phyloP scores from a whole-genome alignment of 2,888 invertebrate species.

The Oscheius sp. region DNA sequence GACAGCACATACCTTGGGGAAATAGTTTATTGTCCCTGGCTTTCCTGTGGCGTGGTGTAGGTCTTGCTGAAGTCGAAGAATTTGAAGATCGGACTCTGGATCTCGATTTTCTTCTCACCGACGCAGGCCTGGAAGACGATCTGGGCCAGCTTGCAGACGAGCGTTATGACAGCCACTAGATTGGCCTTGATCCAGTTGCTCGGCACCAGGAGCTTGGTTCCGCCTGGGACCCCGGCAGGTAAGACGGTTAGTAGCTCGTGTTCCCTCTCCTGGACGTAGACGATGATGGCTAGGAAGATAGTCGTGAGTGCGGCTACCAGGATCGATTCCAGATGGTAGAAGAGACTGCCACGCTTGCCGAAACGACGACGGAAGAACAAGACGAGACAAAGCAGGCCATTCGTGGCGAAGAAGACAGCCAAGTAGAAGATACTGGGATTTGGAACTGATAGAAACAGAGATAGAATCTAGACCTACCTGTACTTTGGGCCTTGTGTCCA shows the following conservation, averaged over 20 bases:
- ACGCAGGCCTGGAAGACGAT: neutral
- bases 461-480: too few species aligned
- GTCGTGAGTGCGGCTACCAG: neutral
- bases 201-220: neutral
- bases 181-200: constrained; percentile 19
- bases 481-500: neutral
- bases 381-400: constrained; percentile 4
- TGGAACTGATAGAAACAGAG: neutral
- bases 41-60: neutral
- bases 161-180: neutral
- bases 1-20: too few species aligned
- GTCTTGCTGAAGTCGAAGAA: constrained; percentile 30
- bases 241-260: neutral
- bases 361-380: constrained; percentile 15
- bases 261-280: constrained; percentile 19
- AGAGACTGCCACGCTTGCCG: neutral
- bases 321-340: constrained; percentile 6
- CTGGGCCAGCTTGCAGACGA: constrained; percentile 17
- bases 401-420: constrained; percentile 2
- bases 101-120: constrained; percentile 19
- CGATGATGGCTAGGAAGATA: neutral
- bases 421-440: constrained; percentile 1
- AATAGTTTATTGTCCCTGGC: too few species aligned
- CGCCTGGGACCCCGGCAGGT: neutral
- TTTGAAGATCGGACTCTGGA: constrained; percentile 29